Conservation (phyloP, 1,140 invertebrate genomes). For the Pseudomyrmex sp. region DNA sequence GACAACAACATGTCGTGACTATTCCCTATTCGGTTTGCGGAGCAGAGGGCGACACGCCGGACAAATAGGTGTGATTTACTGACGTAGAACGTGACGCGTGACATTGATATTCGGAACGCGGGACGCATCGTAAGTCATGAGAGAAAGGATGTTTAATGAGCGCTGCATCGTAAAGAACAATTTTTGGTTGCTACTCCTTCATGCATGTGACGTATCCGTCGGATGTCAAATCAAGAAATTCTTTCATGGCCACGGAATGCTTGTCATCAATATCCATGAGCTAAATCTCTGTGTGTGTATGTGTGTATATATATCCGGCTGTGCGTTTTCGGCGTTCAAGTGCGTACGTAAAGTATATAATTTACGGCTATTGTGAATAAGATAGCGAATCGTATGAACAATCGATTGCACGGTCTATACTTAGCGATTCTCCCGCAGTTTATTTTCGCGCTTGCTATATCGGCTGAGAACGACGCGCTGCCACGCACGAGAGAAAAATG, state of each 20-base stretch:
- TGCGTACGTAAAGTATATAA: conserved; percentile 13
- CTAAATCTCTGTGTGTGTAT: background rate
- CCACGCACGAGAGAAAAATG: background rate
- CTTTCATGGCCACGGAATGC: conserved; percentile 40
- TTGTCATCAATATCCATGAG: conserved; percentile 71
- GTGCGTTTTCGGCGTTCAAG: conserved; percentile 1
- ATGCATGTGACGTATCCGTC: conserved; percentile 58
- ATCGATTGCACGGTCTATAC: background rate
- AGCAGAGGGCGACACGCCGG: background rate
- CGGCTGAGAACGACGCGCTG: background rate
- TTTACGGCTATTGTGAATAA: background rate
- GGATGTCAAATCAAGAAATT: conserved; percentile 3
- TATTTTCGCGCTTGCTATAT: conserved; percentile 2
- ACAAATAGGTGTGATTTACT: conserved; percentile 36
- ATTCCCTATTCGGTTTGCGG: background rate
- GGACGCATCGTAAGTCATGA: background rate
- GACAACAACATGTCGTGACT: too few relatives aligned
- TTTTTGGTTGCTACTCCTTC: conserved; percentile 20
- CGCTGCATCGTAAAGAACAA: conserved; percentile 59
- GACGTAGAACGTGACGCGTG: background rate
- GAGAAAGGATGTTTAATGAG: conserved; percentile 52
- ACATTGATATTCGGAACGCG: conserved; percentile 56
- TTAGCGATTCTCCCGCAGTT: background rate
- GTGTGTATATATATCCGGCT: conserved; percentile 52
- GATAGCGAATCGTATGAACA: background rate